Evolutionary conservation across 1,140 invertebrate genomes (phyloP), one percentile per base, ranked within the genome.

Genomic region (Drosophila grimshawi): DNA sequence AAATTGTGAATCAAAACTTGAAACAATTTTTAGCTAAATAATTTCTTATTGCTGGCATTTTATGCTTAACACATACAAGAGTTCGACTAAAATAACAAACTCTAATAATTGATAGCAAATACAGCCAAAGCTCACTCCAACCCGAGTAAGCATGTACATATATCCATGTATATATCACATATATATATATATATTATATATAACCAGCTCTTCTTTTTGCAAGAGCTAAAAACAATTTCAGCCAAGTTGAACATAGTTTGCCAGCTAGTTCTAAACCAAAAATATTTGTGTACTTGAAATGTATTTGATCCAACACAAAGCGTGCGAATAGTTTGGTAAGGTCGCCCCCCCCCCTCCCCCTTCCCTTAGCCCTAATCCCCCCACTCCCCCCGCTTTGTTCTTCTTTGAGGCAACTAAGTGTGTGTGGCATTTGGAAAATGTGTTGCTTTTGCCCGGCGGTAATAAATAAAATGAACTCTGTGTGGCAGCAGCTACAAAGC

Each of bases 281-380:
- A 48, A n/a, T 73, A 53, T 74, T 48, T 30, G 30, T 46, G 39
- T 10, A 41, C 59, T 60, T 45, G 71, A 83, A 88, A 86, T 86
- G 83, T 86, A 83, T 82, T 86, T 86, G 82, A 86, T 72, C 66
- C 76, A 70, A 86, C 83, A 76, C 82, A 88, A 86, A 86, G 82
- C 71, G 82, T 76, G 79, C 82, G 71, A 86, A 86, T 88, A 82
- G 82, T 86, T 86, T 72, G 75, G 75, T 75, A 52, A 53, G 35
- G 52, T 5, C 11, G 29, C 3, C 4, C 6, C 48, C 8, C 1
- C 27, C 29, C 5, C 27, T 1, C 5, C 6, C 8, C 3, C 8
- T 30, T 4, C 35, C n/a, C n/a, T n/a, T n/a, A 4, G 1, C 53
- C 3, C 35, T 27, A 11, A 27, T 29, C 43, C 46, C 3, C 6